phyloP scores from a whole-genome alignment of 2,797 vertebrate species.

The Leontopithecus rosalia region DNA sequence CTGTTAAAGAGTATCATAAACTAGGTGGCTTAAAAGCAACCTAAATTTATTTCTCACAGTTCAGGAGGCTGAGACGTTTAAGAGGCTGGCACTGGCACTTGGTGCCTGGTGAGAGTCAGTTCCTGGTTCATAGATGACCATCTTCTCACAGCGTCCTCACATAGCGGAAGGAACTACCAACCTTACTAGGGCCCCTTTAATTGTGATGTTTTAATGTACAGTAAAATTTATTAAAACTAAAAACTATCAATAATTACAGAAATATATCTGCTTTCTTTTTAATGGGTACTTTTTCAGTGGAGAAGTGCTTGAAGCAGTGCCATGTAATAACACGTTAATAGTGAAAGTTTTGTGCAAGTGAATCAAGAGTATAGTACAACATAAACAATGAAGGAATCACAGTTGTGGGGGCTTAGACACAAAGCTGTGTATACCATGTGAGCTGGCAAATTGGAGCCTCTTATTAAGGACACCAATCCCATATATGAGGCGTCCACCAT shows the following conservation, averaged over 20 bases:
- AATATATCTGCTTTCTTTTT: background rate
- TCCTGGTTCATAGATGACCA: background rate
- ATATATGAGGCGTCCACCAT: background rate
- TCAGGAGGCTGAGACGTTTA: background rate
- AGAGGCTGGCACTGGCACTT: background rate
- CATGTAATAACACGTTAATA: background rate
- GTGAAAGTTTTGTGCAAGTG: background rate
- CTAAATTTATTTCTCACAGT: background rate
- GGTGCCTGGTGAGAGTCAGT: background rate
- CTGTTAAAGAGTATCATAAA: background rate
- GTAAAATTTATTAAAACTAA: background rate
- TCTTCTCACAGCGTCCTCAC: background rate
- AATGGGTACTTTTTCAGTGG: background rate
- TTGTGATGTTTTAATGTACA: background rate
- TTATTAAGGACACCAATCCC: background rate
- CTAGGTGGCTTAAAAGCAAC: background rate
- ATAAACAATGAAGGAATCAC: background rate
- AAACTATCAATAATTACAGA: background rate
- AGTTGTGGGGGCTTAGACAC: background rate
- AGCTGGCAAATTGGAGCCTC: background rate
- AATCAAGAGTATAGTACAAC: background rate
- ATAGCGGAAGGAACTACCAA: background rate
- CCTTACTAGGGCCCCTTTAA: background rate
- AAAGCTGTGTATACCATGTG: background rate
- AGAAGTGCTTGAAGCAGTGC: background rate